A percentile compares a stretch with the other conserved stretches of the same genome.
These are phyloP conservation scores for Microtus montanus DNA, from an alignment of 2,113 vertebrate species.

Conservation along the genomic window DNA sequence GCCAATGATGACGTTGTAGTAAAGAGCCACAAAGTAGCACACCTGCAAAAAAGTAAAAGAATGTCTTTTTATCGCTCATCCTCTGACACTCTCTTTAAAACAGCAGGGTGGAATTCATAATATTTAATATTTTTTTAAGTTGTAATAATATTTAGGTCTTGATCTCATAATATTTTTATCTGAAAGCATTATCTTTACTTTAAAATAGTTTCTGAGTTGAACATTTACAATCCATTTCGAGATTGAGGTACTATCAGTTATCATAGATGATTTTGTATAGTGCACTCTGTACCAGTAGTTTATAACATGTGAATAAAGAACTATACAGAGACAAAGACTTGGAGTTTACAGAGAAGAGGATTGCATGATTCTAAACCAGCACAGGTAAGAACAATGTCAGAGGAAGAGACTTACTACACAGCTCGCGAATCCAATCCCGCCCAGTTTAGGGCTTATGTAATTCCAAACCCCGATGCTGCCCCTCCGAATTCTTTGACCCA, in stretches of 20 bases:
- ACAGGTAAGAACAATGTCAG: background rate
- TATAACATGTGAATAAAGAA: background rate
- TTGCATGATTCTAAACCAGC: background rate
- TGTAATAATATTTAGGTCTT: background rate
- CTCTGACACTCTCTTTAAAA: background rate
- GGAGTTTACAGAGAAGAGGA: background rate
- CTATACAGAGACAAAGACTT: background rate
- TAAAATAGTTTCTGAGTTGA: background rate
- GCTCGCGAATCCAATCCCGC: conserved; percentile 97
- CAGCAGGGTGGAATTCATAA: background rate
- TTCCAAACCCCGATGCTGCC: conserved; percentile 99
- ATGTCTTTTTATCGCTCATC: background rate
- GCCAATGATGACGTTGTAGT: conserved; percentile 99
- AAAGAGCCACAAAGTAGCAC: conserved; percentile 96
- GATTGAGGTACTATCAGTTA: background rate
- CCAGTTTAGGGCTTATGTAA: conserved; percentile 97
- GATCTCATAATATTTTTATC: background rate
- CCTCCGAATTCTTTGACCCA: conserved; percentile 95
- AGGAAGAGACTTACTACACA: conserved; percentile 91
- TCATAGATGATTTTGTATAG: background rate
- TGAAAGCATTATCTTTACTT: conserved; percentile 24
- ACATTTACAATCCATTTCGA: background rate
- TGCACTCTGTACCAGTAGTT: background rate
- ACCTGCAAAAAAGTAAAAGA: conserved; percentile 85
- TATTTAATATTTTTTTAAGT: no score